Evolutionary conservation across 2,888 invertebrate genomes (phyloP).

Genomic region (Ophioninae sp.): DNA sequence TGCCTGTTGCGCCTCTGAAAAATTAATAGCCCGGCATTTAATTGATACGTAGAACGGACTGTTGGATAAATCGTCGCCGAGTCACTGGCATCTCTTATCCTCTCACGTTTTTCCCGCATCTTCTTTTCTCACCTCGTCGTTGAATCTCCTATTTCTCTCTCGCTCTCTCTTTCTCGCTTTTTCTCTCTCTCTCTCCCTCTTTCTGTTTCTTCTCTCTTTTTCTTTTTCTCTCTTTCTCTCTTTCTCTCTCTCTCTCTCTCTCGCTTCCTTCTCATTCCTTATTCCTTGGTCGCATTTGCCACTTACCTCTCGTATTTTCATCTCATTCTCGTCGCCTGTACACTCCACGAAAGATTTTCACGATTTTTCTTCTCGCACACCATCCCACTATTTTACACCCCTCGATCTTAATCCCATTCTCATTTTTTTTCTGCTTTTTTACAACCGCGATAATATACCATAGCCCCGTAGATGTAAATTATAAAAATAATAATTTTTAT

Average conservation of each 20-base stretch:
- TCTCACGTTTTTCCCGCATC: slow-evolving; percentile 35
- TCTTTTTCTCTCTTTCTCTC: not conserved
- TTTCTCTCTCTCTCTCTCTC: not conserved
- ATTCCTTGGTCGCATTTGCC: slow-evolving; percentile 52
- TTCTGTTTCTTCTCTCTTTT: not conserved
- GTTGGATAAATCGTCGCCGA: slow-evolving; percentile 56
- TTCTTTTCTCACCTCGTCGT: slow-evolving; percentile 51
- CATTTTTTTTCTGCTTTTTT: slow-evolving; percentile 12
- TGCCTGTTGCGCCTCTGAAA: slow-evolving; percentile 72
- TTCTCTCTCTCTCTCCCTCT: not conserved
- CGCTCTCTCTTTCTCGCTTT: not conserved
- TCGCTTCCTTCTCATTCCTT: slow-evolving; percentile 49
- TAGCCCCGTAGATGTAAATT: no score
- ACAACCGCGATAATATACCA: no score
- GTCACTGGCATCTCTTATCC: slow-evolving; percentile 1
- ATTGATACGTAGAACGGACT: slow-evolving; percentile 76
- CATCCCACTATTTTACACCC: slow-evolving; percentile 1
- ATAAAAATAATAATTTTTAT: no score
- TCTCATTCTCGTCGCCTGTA: slow-evolving; percentile 32
- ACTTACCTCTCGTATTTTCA: slow-evolving; percentile 53
- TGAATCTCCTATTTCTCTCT: slow-evolving; percentile 5
- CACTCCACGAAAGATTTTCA: slow-evolving; percentile 28
- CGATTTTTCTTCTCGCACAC: slow-evolving; percentile 29
- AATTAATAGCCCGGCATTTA: slow-evolving; percentile 76
- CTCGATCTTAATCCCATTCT: not conserved